Evolutionary conservation across 2,888 invertebrate species (phyloP).

Genomic region (Hypena proboscidalis): DNA sequence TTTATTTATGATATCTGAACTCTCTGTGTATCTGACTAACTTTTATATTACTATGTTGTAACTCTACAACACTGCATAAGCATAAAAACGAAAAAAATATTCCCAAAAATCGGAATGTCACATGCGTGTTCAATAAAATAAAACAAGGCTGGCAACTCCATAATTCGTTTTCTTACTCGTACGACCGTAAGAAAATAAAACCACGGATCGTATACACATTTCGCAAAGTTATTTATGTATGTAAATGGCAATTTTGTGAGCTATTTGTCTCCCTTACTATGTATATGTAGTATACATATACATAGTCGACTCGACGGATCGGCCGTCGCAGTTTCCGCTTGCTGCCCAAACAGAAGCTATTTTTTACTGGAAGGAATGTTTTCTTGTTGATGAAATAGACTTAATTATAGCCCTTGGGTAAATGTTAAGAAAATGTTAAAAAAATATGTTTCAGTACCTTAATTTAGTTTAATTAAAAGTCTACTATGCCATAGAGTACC

Average conservation of each 20-base stretch:
- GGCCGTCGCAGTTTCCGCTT: conserved; percentile 51
- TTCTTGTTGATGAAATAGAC: background rate
- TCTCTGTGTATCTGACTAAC: too few species aligned
- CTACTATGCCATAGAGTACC: too few species aligned
- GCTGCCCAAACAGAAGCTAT: conserved; percentile 30
- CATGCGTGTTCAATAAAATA: conserved; percentile 16
- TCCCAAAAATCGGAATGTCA: background rate
- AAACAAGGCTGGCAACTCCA: conserved; percentile 23
- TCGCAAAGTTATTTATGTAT: conserved; percentile 44
- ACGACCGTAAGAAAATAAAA: conserved; percentile 38
- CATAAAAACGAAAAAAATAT: too few species aligned
- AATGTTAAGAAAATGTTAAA: too few species aligned
- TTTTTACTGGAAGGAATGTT: conserved; percentile 34
- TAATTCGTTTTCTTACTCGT: conserved; percentile 38
- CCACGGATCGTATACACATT: conserved; percentile 37
- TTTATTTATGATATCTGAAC: too few species aligned
- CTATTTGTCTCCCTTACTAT: conserved; percentile 57
- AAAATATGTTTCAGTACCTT: too few species aligned
- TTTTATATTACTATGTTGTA: too few species aligned
- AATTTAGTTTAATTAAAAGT: too few species aligned
- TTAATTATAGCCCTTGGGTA: too few species aligned
- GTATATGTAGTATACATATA: too few species aligned
- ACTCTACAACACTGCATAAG: too few species aligned
- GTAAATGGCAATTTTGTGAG: conserved; percentile 60
- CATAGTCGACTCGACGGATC: conserved; percentile 53